phyloP scores from a whole-genome alignment of 2,888 invertebrate genomes.

The Lasius platythorax region DNA sequence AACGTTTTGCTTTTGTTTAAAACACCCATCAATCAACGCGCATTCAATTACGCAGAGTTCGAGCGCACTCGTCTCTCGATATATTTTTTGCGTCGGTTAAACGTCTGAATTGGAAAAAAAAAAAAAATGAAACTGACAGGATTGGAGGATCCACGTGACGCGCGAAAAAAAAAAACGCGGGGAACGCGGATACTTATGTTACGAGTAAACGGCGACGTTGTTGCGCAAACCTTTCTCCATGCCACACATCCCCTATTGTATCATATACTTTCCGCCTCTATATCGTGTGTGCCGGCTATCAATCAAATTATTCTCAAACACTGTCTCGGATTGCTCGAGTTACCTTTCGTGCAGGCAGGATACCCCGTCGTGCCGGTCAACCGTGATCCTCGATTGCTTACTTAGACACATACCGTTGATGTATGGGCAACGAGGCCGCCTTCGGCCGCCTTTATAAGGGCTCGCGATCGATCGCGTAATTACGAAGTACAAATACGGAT shows the following conservation, averaged over 20 bases:
- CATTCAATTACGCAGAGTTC: conserved; percentile 46
- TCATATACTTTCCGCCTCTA: conserved; percentile 5
- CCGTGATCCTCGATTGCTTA: conserved; percentile 54
- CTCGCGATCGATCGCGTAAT: conserved; percentile 42
- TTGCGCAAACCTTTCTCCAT: not conserved
- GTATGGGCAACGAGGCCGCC: conserved; percentile 24
- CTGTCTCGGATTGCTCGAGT: conserved; percentile 35
- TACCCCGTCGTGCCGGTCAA: conserved; percentile 40
- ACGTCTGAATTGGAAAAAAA: conserved; percentile 43
- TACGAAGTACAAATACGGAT: conserved; percentile 42
- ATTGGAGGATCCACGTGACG: conserved; percentile 5
- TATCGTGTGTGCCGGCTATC: conserved; percentile 57
- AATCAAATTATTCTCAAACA: conserved; percentile 66
- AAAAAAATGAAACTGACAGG: conserved; percentile 41
- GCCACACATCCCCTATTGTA: not conserved
- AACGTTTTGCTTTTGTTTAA: conserved; percentile 54
- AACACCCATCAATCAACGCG: conserved; percentile 45
- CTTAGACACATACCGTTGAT: conserved; percentile 47
- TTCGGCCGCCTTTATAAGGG: conserved; percentile 9
- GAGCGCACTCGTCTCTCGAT: conserved; percentile 35
- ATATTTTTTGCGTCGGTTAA: conserved; percentile 41
- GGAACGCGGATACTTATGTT: not conserved
- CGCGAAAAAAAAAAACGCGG: not conserved
- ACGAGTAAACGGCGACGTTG: not conserved
- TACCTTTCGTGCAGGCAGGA: conserved; percentile 43